These are phyloP conservation scores for Andrena fulva DNA, from an alignment of 2,888 invertebrate genomes.

Conservation along the genomic window DNA sequence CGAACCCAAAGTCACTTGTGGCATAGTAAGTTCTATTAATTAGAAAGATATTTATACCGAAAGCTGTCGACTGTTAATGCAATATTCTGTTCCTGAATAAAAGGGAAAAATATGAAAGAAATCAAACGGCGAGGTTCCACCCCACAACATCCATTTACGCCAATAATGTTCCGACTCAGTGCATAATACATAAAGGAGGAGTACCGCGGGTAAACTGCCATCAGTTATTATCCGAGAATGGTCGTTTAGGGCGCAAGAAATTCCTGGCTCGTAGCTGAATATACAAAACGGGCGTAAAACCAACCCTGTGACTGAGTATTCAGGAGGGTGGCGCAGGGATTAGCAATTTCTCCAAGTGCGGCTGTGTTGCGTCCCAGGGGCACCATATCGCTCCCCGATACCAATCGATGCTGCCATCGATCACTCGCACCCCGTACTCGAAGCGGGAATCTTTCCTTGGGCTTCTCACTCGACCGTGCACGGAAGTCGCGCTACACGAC, in stretches of 20 bases:
- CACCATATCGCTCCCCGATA: conserved; percentile 68
- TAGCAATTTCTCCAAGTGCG: conserved; percentile 75
- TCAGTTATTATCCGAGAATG: conserved; percentile 49
- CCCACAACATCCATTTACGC: neutral
- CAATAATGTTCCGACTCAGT: neutral
- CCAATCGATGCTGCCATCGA: conserved; percentile 73
- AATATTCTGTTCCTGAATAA: too few species aligned
- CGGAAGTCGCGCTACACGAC: neutral
- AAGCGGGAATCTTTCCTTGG: conserved; percentile 57
- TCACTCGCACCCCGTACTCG: conserved; percentile 60
- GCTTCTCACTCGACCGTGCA: conserved; percentile 46
- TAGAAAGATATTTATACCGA: too few species aligned
- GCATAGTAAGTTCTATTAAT: too few species aligned
- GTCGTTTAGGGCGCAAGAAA: conserved; percentile 60
- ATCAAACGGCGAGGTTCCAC: neutral
- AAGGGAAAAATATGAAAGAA: too few species aligned
- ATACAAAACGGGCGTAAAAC: conserved; percentile 52
- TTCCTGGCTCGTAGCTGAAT: conserved; percentile 62
- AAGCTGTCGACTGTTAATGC: too few species aligned
- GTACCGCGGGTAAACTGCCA: conserved; percentile 28
- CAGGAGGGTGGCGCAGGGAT: conserved; percentile 62
- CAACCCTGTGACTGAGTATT: conserved; percentile 48
- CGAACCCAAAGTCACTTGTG: too few species aligned
- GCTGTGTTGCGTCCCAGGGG: conserved; percentile 70
- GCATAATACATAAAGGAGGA: neutral